Conservation (phyloP, 2,797 vertebrate genomes). For the Austrolebias charrua region DNA sequence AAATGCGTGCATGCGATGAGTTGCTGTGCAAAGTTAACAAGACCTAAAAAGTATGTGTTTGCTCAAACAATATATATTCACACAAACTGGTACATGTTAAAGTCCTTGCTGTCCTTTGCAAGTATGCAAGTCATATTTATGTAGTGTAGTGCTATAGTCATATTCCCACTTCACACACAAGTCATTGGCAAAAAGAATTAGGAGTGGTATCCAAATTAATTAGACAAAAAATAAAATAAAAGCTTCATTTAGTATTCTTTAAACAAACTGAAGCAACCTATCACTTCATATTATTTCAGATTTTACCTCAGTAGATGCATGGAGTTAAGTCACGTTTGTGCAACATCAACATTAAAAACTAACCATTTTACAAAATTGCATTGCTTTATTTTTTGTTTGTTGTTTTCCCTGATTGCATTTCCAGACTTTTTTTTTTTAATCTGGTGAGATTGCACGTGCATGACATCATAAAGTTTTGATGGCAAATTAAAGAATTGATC, state of each 20-base stretch:
- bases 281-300: not conserved
- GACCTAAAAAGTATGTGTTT: no score
- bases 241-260: not conserved
- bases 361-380: not conserved
- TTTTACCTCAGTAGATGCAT: not conserved
- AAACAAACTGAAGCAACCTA: slow-evolving; percentile 11
- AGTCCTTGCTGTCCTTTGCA: no score
- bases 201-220: slow-evolving; percentile 9
- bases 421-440: slow-evolving; percentile 1
- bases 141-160: no score
- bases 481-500: slow-evolving; percentile 76
- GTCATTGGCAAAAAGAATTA: not conserved
- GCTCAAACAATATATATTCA: no score
- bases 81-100: no score
- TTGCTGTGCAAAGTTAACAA: no score
- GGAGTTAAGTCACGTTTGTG: not conserved
- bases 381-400: slow-evolving; percentile 1
- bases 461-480: slow-evolving; percentile 65
- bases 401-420: slow-evolving; percentile 2
- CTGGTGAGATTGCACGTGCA: slow-evolving; percentile 41
- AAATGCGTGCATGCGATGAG: no score
- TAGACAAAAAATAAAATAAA: slow-evolving; percentile 10
- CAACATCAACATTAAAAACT: not conserved
- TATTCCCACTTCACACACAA: slow-evolving; percentile 7
- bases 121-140: no score